These are phyloP conservation scores for Serranus cabrilla DNA, from an alignment of 2,797 vertebrate species.

Conservation along the genomic window DNA sequence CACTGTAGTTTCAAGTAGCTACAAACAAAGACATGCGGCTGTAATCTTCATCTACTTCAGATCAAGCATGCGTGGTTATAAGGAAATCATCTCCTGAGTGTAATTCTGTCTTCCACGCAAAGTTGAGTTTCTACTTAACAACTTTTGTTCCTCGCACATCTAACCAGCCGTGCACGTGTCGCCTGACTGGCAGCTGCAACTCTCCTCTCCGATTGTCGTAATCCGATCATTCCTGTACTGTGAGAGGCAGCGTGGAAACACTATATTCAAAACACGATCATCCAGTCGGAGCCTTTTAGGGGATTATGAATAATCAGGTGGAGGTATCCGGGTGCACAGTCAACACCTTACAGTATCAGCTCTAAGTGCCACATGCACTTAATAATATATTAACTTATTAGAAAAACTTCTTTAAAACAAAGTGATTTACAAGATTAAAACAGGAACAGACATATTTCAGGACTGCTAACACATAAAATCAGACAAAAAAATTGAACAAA, in stretches of 20 bases:
- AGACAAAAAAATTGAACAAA: too few relatives aligned
- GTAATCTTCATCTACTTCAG: constrained; percentile 3
- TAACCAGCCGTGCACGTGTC: constrained; percentile 7
- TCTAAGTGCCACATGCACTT: not conserved
- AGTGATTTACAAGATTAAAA: too few relatives aligned
- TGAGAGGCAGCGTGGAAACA: constrained; percentile 62
- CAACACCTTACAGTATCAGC: constrained; percentile 15
- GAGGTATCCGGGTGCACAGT: constrained; percentile 14
- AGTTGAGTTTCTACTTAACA: not conserved
- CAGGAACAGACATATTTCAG: too few relatives aligned
- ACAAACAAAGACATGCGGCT: constrained; percentile 5
- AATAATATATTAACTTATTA: too few relatives aligned
- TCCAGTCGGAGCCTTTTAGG: constrained; percentile 32
- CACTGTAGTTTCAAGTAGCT: not conserved
- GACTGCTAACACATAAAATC: too few relatives aligned
- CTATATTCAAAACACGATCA: constrained; percentile 54
- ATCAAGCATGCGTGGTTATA: constrained; percentile 4
- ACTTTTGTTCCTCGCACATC: constrained; percentile 6
- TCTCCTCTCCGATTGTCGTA: constrained; percentile 50
- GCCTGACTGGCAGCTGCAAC: constrained; percentile 24
- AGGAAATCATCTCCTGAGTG: not conserved
- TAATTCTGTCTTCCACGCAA: not conserved
- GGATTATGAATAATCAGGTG: constrained; percentile 62
- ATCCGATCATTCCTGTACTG: constrained; percentile 56
- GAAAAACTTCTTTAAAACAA: too few relatives aligned